Base-by-base conservation (phyloP, 2,113 vertebrate genomes). In the Oenanthe oenanthe region DNA sequence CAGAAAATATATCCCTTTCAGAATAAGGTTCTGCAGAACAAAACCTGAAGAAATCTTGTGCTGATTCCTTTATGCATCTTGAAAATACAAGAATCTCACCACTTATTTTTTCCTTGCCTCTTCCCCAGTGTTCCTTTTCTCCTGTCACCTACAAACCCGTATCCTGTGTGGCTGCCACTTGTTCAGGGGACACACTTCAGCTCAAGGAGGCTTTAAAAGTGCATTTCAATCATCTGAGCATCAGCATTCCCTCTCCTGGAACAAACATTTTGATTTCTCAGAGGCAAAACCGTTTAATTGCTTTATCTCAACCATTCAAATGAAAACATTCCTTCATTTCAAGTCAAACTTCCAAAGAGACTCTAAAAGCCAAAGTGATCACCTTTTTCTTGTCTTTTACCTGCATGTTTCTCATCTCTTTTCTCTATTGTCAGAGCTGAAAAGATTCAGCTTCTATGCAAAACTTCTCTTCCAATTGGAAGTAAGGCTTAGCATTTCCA, bases 161-260 rank as follows among this genome's bases (percentile, higher is more conserved):
- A 29, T 6, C 40, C 7, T 0, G 2, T 0, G 0, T 42, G 34
- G 42, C 50, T 78, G 53, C 15, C 20, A 24, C 29, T 58, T 15
- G 58, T 12, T 47, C 34, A 68, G 34, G 51, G 13, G 36, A 54
- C 12, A 9, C n/a, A 47, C 17, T 54, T 50, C 61, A 62, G 17
- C 8, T 72, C 24, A 25, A 79, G 14, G 68, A 79, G 25, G n/a
- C 18, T 75, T 58, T 79, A 51, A 34, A 92, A 89, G 7, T 28
- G 20, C 14, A 42, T 76, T 92, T 67, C 71, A 70, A 48, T 58
- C 28, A 25, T 17, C n/a, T 82, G 40, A 76, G 17, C 9, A 13
- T 21, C 54, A 88, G 26, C n/a, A 9, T 89, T 88, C 17, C 40
- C 53, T 62, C 32, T 51, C 50, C 57, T 67, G 32, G 15, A 68